A percentile compares a stretch with the other conserved stretches of the same genome.
Evolutionary conservation across 2,797 vertebrate genomes (phyloP).

Genomic region (Gouania willdenowi): DNA sequence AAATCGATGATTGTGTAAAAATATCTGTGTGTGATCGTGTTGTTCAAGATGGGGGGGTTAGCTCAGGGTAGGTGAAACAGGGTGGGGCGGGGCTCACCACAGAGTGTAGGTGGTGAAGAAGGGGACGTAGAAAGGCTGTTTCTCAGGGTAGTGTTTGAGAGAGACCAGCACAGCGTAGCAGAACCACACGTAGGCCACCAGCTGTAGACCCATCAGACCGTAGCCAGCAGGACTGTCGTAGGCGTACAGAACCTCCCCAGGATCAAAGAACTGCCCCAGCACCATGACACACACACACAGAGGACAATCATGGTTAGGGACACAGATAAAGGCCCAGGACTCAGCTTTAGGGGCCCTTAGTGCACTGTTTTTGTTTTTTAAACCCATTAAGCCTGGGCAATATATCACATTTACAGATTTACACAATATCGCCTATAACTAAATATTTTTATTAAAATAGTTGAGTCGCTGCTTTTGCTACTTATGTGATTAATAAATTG

Average conservation of each 20-base stretch:
- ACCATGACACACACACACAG: no score
- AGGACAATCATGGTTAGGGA: no score
- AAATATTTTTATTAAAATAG: no score
- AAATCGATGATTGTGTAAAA: constrained; percentile 29
- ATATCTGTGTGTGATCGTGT: constrained; percentile 22
- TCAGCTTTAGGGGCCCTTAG: no score
- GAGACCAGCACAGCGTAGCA: constrained; percentile 88
- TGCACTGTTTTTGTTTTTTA: no score
- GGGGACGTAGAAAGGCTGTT: constrained; percentile 89
- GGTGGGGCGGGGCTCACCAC: constrained; percentile 76
- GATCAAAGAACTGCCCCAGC: constrained; percentile 85
- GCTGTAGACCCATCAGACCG: constrained; percentile 87
- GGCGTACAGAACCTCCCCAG: constrained; percentile 88
- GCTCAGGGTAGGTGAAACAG: constrained; percentile 10
- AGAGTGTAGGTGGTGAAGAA: constrained; percentile 92
- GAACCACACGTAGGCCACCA: constrained; percentile 92
- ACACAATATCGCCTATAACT: no score
- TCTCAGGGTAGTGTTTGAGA: constrained; percentile 88
- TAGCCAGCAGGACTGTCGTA: constrained; percentile 91
- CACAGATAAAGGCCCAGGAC: no score
- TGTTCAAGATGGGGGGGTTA: constrained; percentile 11
- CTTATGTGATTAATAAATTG: no score
- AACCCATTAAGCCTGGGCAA: no score
- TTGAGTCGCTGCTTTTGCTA: no score
- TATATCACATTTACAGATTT: no score